Evolutionary conservation across 2,797 vertebrate species (phyloP), one percentile per base, ranked within the genome.

Genomic region (Catamblyrhynchus diadema): DNA sequence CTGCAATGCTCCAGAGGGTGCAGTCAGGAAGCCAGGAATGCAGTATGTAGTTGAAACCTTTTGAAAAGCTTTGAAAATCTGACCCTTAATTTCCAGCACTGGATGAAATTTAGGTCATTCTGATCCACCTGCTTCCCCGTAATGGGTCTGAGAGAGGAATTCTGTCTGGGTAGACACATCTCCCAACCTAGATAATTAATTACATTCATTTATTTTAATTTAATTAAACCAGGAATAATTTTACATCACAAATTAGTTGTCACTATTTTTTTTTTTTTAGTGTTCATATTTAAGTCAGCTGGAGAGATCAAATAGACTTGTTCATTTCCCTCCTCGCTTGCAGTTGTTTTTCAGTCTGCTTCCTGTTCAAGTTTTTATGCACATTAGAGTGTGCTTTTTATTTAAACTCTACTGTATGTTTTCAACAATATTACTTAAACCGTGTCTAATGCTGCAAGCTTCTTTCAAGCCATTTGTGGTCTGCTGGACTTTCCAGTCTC

Each of bases 161-260:
- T 95, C 85, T 93, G 73, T 81, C 75, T 81, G 87, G 41, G 27
- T 77, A 94, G 82, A 81, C n/a, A 45, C 0, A 14, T 86, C 56
- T 93, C 66, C 27, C 88, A 94, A 57, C 77, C 80, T 90, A 91
- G 69, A 93, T 94, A 93, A 95, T 85, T 88, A 94, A 93, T 94
- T 13, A 4, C 12, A 86, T 91, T 94, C 6, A 94, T 88, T 93
- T 86, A 90, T 88, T 95, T 95, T 90, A 88, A 89, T 94, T 82
- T 93, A 92, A 94, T 86, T 86, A 94, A 94, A 75, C 22, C 41
- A 71, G 77, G 93, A 95, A 91, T 96, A 96, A 81, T 94, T 96
- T 94, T 93, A 71, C 88, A 96, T 96, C n/a, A 50, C 33, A 94
- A 93, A 95, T 93, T 91, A 96, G 56, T 90, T 93, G 70, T 77